phyloP scores from a whole-genome alignment of 64 coral and sea anemone species.

The Montipora sp. region DNA sequence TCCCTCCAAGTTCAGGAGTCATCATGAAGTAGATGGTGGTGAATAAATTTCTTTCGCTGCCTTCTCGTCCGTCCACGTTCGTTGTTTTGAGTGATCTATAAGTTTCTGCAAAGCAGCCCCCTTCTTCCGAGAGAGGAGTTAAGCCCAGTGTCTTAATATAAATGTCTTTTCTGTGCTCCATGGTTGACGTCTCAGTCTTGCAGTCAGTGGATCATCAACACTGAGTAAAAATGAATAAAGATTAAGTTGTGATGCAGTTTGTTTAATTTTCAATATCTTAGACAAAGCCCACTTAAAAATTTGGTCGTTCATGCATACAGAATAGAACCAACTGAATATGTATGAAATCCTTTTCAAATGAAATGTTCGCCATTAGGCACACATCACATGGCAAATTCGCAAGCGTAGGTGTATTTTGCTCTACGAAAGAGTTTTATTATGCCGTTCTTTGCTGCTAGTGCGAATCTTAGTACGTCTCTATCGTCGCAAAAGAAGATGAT shows the following conservation, averaged over 20 bases:
- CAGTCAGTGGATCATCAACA: background rate
- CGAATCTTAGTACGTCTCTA: too few relatives aligned
- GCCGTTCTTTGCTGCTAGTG: too few relatives aligned
- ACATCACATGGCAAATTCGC: too few relatives aligned
- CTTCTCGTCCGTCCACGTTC: conserved; percentile 36
- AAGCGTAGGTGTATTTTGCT: too few relatives aligned
- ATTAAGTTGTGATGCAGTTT: background rate
- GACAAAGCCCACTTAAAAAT: too few relatives aligned
- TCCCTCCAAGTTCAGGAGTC: conserved; percentile 59
- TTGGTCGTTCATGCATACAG: too few relatives aligned
- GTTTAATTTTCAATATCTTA: too few relatives aligned
- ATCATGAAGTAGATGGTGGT: conserved; percentile 87
- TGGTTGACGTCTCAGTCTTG: background rate
- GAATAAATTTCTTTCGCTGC: conserved; percentile 41
- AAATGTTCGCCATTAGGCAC: too few relatives aligned
- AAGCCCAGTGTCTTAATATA: conserved; percentile 22
- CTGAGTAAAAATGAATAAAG: background rate
- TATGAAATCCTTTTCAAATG: too few relatives aligned
- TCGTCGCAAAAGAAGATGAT: too few relatives aligned
- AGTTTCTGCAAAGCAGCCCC: conserved; percentile 76
- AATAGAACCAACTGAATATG: too few relatives aligned
- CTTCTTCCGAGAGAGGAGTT: conserved; percentile 79
- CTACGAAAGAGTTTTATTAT: too few relatives aligned
- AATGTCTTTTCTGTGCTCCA: conserved; percentile 71
- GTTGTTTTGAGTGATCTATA: conserved; percentile 51